These are phyloP conservation scores for Troilus luridus DNA, from an alignment of 2,888 invertebrate species.

Conservation along the genomic window DNA sequence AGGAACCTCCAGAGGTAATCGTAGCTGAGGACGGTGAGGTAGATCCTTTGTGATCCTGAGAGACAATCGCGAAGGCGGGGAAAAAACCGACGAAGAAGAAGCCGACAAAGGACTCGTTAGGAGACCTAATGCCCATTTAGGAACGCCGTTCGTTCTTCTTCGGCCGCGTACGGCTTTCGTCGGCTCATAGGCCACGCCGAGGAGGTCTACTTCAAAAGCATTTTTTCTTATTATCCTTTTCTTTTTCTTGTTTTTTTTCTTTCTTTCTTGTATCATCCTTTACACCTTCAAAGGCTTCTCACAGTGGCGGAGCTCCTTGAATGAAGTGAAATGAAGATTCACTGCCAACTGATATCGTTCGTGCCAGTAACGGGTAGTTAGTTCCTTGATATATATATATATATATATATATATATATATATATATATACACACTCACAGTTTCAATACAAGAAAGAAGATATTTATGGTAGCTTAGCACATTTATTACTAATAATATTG, in stretches of 20 bases:
- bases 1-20: not conserved
- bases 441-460: too few species aligned
- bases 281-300: slow-evolving; percentile 44
- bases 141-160: slow-evolving; percentile 54
- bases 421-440: too few species aligned
- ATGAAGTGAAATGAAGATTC: slow-evolving; percentile 56
- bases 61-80: slow-evolving; percentile 40
- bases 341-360: slow-evolving; percentile 34
- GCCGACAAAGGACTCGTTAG: slow-evolving; percentile 55
- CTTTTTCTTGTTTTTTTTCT: not conserved
- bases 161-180: slow-evolving; percentile 55
- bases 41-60: slow-evolving; percentile 33
- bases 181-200: slow-evolving; percentile 52
- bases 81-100: not conserved
- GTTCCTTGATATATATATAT: not conserved
- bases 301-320: slow-evolving; percentile 29
- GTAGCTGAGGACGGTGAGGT: not conserved
- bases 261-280: not conserved
- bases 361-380: not conserved
- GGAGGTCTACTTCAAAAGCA: slow-evolving; percentile 46
- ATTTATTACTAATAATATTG: too few species aligned
- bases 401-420: not conserved
- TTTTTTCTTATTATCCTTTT: slow-evolving; percentile 17
- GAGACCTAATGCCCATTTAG: slow-evolving; percentile 53
- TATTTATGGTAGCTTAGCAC: too few species aligned